Percentiles rank a stretch among this genome's conserved stretches.
Conservation (phyloP, 2,113 vertebrate genomes). For the Dunckerocampus dactyliophorus region DNA sequence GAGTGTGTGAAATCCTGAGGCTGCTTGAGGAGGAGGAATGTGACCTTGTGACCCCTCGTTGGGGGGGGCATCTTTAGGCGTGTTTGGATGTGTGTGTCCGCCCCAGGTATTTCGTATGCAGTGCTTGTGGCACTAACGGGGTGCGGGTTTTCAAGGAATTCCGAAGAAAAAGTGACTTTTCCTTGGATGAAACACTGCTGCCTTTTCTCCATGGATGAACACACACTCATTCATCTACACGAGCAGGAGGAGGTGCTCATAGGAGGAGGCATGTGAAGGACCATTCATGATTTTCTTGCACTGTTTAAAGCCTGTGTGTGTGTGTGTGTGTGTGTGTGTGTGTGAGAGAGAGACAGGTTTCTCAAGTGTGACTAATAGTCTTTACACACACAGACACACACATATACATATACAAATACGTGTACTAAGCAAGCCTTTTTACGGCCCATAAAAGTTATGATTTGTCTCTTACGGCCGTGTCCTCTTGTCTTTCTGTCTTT, state of each 20-base stretch:
- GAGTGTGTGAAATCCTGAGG: slow-evolving; percentile 69
- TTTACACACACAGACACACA: slow-evolving; percentile 11
- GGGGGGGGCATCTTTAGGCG: slow-evolving; percentile 18
- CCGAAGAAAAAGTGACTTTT: too few relatives aligned
- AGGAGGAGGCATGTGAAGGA: too few relatives aligned
- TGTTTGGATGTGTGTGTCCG: slow-evolving; percentile 31
- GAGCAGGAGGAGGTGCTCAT: slow-evolving; percentile 11
- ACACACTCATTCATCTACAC: slow-evolving; percentile 7
- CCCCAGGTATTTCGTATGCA: slow-evolving; percentile 7
- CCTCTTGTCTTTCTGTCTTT: too few relatives aligned
- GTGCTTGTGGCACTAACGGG: too few relatives aligned
- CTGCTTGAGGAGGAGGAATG: slow-evolving; percentile 70
- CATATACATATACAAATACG: too few relatives aligned
- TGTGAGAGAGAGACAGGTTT: slow-evolving; percentile 18
- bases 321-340: slow-evolving; percentile 1
- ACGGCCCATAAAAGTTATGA: slow-evolving; percentile 48
- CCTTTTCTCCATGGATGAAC: neutral
- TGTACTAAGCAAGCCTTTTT: slow-evolving; percentile 36
- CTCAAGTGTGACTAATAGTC: too few relatives aligned
- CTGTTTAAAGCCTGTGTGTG: neutral
- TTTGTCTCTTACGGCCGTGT: too few relatives aligned
- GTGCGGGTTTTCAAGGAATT: too few relatives aligned
- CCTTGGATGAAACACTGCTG: neutral
- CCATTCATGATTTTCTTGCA: slow-evolving; percentile 25
- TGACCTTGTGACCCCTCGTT: slow-evolving; percentile 55